phyloP scores from a whole-genome alignment of 1,140 invertebrate species.

The Psix sp. region DNA sequence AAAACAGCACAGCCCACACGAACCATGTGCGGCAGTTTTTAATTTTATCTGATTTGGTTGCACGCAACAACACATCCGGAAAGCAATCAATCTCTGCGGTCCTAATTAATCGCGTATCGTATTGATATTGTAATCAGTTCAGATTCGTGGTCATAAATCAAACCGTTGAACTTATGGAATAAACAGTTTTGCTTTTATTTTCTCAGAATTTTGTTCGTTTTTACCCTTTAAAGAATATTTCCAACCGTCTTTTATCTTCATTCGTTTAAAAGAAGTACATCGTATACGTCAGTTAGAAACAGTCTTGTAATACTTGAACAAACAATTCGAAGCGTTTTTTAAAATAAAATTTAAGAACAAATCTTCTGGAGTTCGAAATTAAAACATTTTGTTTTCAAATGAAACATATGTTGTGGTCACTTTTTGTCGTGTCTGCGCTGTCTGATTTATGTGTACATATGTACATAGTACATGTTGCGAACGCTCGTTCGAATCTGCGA shows the following conservation, averaged over 20 bases:
- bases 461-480: conserved; percentile 39
- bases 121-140: conserved; percentile 72
- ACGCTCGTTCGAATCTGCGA: conserved; percentile 52
- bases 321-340: too few relatives aligned
- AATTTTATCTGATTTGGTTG: conserved; percentile 55
- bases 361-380: too few relatives aligned
- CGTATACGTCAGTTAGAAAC: too few relatives aligned
- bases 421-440: conserved; percentile 27
- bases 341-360: too few relatives aligned
- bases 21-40: too few relatives aligned
- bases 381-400: too few relatives aligned
- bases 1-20: too few relatives aligned
- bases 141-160: conserved; percentile 29
- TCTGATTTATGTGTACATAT: conserved; percentile 52
- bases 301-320: too few relatives aligned
- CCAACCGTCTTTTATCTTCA: too few relatives aligned
- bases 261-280: too few relatives aligned
- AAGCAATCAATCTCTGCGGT: conserved; percentile 67
- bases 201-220: conserved; percentile 32
- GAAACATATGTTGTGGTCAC: too few relatives aligned
- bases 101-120: conserved; percentile 70
- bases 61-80: conserved; percentile 37
- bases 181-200: conserved; percentile 45
- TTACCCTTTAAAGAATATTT: too few relatives aligned
- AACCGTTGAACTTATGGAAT: conserved; percentile 36